Conservation (phyloP, 1,140 invertebrate species). For the Portunus trituberculatus region DNA sequence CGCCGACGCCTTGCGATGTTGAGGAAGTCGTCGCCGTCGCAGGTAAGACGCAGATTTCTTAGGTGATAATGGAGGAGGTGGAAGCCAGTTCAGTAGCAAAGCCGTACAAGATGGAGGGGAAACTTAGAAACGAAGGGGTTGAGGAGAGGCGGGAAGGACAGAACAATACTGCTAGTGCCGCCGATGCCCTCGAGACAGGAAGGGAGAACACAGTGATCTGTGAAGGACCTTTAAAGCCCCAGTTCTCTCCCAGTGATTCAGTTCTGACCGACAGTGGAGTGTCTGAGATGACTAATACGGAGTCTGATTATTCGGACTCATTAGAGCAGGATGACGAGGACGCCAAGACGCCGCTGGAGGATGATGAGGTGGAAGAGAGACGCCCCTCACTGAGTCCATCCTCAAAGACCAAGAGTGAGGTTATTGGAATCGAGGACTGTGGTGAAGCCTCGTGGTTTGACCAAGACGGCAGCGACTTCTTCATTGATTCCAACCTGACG, state of each 20-base stretch:
- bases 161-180: neutral
- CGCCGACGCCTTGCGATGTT: conserved; percentile 29
- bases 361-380: neutral
- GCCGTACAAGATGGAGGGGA: neutral
- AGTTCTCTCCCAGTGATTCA: conserved; percentile 39
- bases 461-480: conserved; percentile 55
- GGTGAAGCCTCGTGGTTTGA: conserved; percentile 66
- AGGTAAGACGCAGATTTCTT: conserved; percentile 51
- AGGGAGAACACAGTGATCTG: neutral
- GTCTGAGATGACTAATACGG: conserved; percentile 50
- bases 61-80: neutral
- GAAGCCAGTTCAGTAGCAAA: neutral
- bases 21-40: conserved; percentile 23
- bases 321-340: conserved; percentile 48
- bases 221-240: neutral
- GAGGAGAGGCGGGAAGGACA: neutral
- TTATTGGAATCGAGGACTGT: neutral
- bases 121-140: neutral
- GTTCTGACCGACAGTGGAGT: conserved; percentile 69
- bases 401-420: neutral
- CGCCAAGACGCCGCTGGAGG: neutral
- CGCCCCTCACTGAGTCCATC: neutral
- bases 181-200: too few species aligned
- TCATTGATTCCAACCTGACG: conserved; percentile 17
- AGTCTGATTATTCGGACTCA: conserved; percentile 68